Evolutionary conservation across 2,113 vertebrate species (phyloP), one percentile per base, ranked within the genome.

Genomic region (Lasiurus borealis): DNA sequence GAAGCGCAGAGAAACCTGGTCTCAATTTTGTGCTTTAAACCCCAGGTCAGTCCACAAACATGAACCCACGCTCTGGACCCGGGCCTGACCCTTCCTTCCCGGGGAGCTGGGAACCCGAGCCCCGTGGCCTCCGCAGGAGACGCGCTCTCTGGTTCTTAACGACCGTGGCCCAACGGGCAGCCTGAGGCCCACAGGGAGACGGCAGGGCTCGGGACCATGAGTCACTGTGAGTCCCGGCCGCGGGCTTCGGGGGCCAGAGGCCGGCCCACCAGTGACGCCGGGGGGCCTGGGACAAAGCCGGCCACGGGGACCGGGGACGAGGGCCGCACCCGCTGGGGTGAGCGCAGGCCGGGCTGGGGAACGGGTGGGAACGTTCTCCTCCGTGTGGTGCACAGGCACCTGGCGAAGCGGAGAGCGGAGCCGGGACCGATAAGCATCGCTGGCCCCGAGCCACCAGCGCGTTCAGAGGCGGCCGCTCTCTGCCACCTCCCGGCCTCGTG

Each of bases 381-480:
- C 40, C n/a, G 0, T 0, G 46, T 46, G 69, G 69, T 0, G 62
- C 78, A 93, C 95, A 97, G 97, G 89, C 93, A 91, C 94, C 97
- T 89, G 93, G 57, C 96, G 88, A 93, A 88, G 82, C 54, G 95
- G 90, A 89, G 92, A 97, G 83, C 92, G 72, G 91, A 78, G 91
- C 80, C 44, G 95, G 90, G 88, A 46, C 72, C 0, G 97, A 98
- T 98, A 98, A 97, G 95, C 86, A 98, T 98, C 98, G 36, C 36
- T 98, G 98, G 98, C 97, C 83, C 85, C 14, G 0, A n/a, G 96
- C 98, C 98, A 97, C 86, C 86, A 0, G 66, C 4, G 95, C 96
- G 95, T 95, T 97, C 95, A 97, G 97, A 96, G 96, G 95, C 57
- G 44, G 95, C 14, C 6, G 76, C 83, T 93, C 96, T 93, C 84